These are phyloP conservation scores for Tenthredo livida DNA, from an alignment of 2,888 invertebrate genomes.

Conservation along the genomic window DNA sequence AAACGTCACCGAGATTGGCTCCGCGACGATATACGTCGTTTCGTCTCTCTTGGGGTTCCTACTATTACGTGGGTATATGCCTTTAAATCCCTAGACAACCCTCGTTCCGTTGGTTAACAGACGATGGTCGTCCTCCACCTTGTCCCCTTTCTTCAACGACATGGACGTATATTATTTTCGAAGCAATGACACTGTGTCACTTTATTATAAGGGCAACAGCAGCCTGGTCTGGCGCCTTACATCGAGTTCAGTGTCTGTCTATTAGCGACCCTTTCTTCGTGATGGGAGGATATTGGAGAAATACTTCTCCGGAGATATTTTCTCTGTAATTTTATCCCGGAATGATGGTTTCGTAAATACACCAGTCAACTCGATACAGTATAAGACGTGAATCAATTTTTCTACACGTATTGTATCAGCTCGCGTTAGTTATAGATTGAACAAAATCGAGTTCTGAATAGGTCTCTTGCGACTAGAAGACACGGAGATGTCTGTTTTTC, in stretches of 20 bases:
- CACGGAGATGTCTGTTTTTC: not conserved
- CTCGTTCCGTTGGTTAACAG: conserved; percentile 23
- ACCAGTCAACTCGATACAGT: not conserved
- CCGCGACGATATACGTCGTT: not conserved
- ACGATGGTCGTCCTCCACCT: not conserved
- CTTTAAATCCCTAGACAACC: conserved; percentile 8
- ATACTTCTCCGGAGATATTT: not conserved
- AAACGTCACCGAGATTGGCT: conserved; percentile 8
- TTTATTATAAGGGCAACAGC: conserved; percentile 29
- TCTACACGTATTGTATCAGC: not conserved
- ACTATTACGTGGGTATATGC: not conserved
- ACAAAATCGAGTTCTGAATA: not conserved
- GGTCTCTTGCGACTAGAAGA: not conserved
- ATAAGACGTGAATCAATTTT: not conserved
- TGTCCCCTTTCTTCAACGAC: conserved; percentile 5
- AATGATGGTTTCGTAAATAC: not conserved
- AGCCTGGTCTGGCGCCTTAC: not conserved
- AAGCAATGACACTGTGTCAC: not conserved
- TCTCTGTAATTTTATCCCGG: not conserved
- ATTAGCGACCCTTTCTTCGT: not conserved
- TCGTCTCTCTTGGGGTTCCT: not conserved
- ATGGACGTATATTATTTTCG: conserved; percentile 12
- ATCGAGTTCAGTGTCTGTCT: conserved; percentile 6
- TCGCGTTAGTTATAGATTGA: not conserved
- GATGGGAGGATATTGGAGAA: not conserved